Evolutionary conservation across 1,140 invertebrate species (phyloP), one percentile per base, ranked within the genome.

Genomic region (Cherax quadricarinatus): DNA sequence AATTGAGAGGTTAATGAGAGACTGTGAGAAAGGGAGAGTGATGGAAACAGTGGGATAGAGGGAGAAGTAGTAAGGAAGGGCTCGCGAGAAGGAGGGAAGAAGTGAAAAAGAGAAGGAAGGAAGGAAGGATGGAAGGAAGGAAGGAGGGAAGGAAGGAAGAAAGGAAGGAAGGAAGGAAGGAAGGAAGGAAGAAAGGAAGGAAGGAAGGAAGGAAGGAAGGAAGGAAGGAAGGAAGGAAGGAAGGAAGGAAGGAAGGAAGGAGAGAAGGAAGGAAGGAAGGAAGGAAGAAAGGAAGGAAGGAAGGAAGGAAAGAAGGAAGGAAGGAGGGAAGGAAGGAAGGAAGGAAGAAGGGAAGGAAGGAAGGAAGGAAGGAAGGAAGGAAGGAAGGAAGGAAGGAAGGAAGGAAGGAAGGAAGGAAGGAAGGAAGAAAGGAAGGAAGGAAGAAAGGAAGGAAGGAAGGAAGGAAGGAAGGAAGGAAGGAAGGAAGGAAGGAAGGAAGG

Each of bases 271-370:
- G 41, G 51, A 85, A 48, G 41, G 57, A 85, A 24, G 41, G 83
- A 85, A 48, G 41, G 83, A 85, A 48, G 41, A 51, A 85, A 62
- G 49, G 80, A 81, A 51, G 80, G 49, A 51, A 81, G 80, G 49
- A 51, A 81, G 49, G 49, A 51, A 66, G 83, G 57, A 53, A 66
- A n/a, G 57, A 62, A 10, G 60, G 57, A 51, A 60, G 83, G 49
- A 51, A n/a, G 83, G 49, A 51, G 57, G 83, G 49, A 51, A 85
- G 83, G 57, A 60, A 66, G 60, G 57, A 66, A 66, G 60, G 57
- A 62, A 66, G n/a, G 57, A 62, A 66, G 49, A 12, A 51, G 73
- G 85, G 66, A 62, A 86, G 60, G 41, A 62, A 86, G 41, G 41
- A 21, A 80, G 41, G 79, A 73, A 49, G 41, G 24, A 80, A 49